A percentile compares a stretch with the other conserved stretches of the same genome.
These are phyloP conservation scores for Holacanthella duospinosa DNA, from an alignment of 2,888 invertebrate species.

Conservation along the genomic window DNA sequence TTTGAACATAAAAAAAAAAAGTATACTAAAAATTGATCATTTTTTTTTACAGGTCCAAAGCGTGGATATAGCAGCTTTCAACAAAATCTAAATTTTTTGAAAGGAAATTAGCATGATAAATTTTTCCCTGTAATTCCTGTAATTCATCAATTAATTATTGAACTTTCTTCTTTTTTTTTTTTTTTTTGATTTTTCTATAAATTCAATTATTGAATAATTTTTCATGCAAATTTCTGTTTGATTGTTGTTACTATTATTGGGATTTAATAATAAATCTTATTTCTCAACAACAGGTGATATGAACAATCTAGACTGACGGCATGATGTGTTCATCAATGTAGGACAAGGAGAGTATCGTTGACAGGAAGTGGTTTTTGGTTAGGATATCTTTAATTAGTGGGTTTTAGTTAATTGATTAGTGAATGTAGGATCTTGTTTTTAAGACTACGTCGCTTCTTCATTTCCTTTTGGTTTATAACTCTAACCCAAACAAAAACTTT, in stretches of 20 bases:
- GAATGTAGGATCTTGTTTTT: neutral
- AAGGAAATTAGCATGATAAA: too few relatives aligned
- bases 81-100: constrained; percentile 75
- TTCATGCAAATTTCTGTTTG: neutral
- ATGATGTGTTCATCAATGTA: too few relatives aligned
- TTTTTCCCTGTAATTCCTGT: too few relatives aligned
- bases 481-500: too few relatives aligned
- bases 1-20: neutral
- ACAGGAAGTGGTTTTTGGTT: neutral
- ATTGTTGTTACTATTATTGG: neutral
- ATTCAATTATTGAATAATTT: neutral
- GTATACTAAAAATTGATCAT: neutral
- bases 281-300: too few relatives aligned
- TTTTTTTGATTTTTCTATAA: too few relatives aligned
- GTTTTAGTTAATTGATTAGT: neutral
- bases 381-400: neutral
- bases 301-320: too few relatives aligned
- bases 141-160: too few relatives aligned
- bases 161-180: too few relatives aligned
- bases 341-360: neutral
- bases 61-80: constrained; percentile 90
- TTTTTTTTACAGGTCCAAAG: constrained; percentile 58
- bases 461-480: too few relatives aligned
- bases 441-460: too few relatives aligned
- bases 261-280: neutral